These are phyloP conservation scores for Acanthisitta chloris DNA, from an alignment of 2,113 vertebrate genomes.

Conservation along the genomic window DNA sequence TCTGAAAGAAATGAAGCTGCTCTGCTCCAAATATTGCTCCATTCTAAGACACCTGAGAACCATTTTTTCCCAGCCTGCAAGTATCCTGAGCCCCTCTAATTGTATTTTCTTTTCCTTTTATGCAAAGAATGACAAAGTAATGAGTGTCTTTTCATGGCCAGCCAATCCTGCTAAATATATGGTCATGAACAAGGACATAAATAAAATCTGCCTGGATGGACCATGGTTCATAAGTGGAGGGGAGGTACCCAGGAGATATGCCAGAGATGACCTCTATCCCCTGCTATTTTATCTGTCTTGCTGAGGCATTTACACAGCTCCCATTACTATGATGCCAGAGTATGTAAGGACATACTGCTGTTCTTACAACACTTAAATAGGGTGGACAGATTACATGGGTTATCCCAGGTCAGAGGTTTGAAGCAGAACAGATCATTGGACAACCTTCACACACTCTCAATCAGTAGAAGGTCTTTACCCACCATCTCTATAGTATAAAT, in stretches of 20 bases:
- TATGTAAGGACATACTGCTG: neutral
- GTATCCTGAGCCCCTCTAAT: neutral
- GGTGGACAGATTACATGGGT: neutral
- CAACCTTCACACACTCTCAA: neutral
- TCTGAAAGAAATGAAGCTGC: neutral
- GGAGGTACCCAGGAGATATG: neutral
- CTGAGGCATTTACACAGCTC: neutral
- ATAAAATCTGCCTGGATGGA: neutral
- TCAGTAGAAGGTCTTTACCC: neutral
- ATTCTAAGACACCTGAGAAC: neutral
- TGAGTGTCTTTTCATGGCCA: neutral
- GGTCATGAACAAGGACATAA: neutral
- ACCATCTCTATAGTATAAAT: neutral
- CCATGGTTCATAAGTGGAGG: neutral
- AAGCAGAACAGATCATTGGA: neutral
- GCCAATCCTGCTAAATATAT: neutral
- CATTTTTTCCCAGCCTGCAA: neutral
- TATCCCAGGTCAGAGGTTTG: neutral
- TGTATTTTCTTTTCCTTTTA: neutral
- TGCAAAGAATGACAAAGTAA: neutral
- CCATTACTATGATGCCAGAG: neutral
- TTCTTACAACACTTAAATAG: neutral
- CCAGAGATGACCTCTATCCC: conserved; percentile 1
- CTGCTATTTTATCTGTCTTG: conserved; percentile 27
- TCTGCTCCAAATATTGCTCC: neutral